Evolutionary conservation across 2,888 invertebrate species (phyloP).

Genomic region (Epirrita christyi): DNA sequence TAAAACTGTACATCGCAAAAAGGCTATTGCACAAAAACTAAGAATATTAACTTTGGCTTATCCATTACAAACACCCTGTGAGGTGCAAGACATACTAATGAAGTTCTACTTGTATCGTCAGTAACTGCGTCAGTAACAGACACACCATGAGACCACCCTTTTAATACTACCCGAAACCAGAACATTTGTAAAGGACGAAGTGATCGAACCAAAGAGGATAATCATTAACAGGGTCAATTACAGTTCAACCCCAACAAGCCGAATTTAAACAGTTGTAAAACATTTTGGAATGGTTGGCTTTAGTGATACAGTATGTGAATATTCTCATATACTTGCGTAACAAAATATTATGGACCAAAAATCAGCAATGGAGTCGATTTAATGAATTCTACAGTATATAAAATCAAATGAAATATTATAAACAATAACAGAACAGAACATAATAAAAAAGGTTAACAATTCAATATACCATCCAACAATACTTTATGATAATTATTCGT

Average conservation of each 20-base stretch:
- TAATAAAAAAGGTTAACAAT: slow-evolving; percentile 68
- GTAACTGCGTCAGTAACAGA: slow-evolving; percentile 55
- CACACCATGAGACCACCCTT: slow-evolving; percentile 42
- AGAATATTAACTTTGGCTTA: slow-evolving; percentile 82
- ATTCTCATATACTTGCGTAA: background rate
- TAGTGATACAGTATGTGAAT: slow-evolving; percentile 32
- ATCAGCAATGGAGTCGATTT: slow-evolving; percentile 7
- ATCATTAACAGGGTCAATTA: background rate
- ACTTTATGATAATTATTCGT: slow-evolving; percentile 59
- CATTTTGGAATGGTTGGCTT: slow-evolving; percentile 59
- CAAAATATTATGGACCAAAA: background rate
- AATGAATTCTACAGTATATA: slow-evolving; percentile 44
- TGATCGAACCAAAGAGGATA: slow-evolving; percentile 38
- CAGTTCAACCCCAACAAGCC: background rate
- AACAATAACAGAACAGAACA: slow-evolving; percentile 75
- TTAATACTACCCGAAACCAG: slow-evolving; percentile 41
- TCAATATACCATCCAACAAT: slow-evolving; percentile 72
- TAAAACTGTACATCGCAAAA: slow-evolving; percentile 81
- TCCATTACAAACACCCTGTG: slow-evolving; percentile 70
- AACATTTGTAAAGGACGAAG: slow-evolving; percentile 43
- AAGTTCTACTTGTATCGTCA: slow-evolving; percentile 50
- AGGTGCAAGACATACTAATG: slow-evolving; percentile 58
- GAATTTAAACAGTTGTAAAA: slow-evolving; percentile 18
- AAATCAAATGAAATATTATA: slow-evolving; percentile 58
- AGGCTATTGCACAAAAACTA: slow-evolving; percentile 81